These are phyloP conservation scores for Antedon bifida DNA, from an alignment of 35 echinoderm and acorn worm genomes.

Conservation along the genomic window DNA sequence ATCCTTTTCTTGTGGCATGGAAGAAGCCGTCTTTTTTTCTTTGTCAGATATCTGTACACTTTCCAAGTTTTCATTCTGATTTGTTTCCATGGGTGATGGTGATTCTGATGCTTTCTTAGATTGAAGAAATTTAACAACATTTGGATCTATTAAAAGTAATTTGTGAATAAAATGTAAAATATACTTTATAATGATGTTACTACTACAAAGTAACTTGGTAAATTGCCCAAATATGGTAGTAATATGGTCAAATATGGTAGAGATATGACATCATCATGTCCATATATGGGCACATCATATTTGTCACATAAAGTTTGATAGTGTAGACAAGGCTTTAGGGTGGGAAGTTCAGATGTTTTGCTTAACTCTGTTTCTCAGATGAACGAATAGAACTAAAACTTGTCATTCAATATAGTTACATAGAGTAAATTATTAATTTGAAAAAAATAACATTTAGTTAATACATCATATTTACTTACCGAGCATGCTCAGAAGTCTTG, in stretches of 20 bases:
- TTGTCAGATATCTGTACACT: neutral
- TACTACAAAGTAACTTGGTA: neutral
- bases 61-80: neutral
- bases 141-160: constrained; percentile 38
- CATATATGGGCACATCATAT: too few species aligned
- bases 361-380: neutral
- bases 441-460: too few species aligned
- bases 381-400: too few species aligned
- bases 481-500: constrained; percentile 63
- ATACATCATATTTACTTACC: constrained; percentile 22
- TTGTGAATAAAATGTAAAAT: neutral
- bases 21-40: neutral
- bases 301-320: too few species aligned
- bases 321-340: too few species aligned
- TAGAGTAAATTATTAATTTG: too few species aligned
- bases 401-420: too few species aligned
- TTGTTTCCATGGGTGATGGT: neutral
- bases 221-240: too few species aligned
- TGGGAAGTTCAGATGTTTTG: too few species aligned
- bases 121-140: constrained; percentile 46
- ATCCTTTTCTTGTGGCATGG: neutral
- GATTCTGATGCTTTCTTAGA: constrained; percentile 2
- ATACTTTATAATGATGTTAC: neutral
- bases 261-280: too few species aligned
- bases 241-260: too few species aligned